A percentile compares a stretch with the other conserved stretches of the same genome.
phyloP scores from a whole-genome alignment of 2,888 invertebrate genomes.

The Malthinus seriepunctatus region DNA sequence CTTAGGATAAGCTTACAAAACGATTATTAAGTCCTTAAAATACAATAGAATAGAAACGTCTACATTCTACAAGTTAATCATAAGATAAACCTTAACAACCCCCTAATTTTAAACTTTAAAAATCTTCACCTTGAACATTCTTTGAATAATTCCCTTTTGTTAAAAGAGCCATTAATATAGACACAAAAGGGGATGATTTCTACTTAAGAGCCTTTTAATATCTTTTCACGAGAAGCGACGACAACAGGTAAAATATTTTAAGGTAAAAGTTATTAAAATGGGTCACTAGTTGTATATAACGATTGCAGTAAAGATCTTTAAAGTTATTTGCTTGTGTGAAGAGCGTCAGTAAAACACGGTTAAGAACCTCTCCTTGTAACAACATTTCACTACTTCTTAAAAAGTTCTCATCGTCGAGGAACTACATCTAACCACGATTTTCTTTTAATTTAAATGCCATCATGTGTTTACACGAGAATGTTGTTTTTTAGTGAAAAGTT shows the following conservation, averaged over 20 bases:
- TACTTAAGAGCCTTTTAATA: not conserved
- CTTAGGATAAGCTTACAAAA: too few species aligned
- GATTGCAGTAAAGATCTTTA: conserved; percentile 42
- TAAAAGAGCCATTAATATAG: not conserved
- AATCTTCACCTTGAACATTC: not conserved
- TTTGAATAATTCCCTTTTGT: not conserved
- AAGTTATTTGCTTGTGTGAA: conserved; percentile 45
- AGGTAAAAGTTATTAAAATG: conserved; percentile 40
- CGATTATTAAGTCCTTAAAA: too few species aligned
- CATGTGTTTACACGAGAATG: too few species aligned
- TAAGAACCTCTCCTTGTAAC: conserved; percentile 27
- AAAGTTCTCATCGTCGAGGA: too few species aligned
- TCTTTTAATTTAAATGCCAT: too few species aligned
- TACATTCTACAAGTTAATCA: too few species aligned
- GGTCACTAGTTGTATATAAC: conserved; percentile 49
- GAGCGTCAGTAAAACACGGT: conserved; percentile 49
- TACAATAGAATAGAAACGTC: too few species aligned
- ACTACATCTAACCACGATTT: too few species aligned
- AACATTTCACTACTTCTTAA: conserved; percentile 42
- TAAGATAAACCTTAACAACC: not conserved
- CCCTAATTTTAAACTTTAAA: not conserved
- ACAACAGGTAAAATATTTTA: conserved; percentile 24
- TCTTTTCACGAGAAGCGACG: conserved; percentile 6
- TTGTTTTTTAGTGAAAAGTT: too few species aligned
- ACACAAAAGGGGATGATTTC: not conserved